These are phyloP conservation scores for Agrotis clavis DNA, from an alignment of 2,888 invertebrate species.

Conservation along the genomic window DNA sequence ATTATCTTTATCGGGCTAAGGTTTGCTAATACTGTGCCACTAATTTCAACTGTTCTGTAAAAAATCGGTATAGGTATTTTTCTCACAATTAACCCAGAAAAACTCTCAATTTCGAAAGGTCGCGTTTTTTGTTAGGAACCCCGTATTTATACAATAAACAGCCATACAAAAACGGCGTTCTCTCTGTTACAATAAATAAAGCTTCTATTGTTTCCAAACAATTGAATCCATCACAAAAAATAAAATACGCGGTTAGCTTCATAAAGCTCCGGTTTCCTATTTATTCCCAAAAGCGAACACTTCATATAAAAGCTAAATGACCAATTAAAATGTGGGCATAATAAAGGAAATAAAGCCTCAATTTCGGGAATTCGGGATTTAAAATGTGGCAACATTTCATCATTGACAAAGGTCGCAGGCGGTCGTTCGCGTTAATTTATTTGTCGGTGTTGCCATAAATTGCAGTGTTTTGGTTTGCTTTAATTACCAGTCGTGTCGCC, in stretches of 20 bases:
- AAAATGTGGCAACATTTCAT: slow-evolving; percentile 67
- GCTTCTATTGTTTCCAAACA: slow-evolving; percentile 23
- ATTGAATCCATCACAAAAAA: slow-evolving; percentile 10
- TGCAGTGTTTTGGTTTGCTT: slow-evolving; percentile 76
- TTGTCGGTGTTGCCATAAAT: slow-evolving; percentile 78
- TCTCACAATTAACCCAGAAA: not conserved
- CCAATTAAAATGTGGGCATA: slow-evolving; percentile 44
- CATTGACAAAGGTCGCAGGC: slow-evolving; percentile 71
- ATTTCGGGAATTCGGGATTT: slow-evolving; percentile 50
- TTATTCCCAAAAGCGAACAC: slow-evolving; percentile 13
- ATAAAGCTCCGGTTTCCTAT: slow-evolving; percentile 31
- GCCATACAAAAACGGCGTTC: not conserved
- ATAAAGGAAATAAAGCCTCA: slow-evolving; percentile 48
- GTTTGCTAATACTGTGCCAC: not conserved
- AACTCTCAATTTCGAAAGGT: not conserved
- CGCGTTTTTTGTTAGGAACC: not conserved
- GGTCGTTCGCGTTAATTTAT: slow-evolving; percentile 75
- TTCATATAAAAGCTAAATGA: slow-evolving; percentile 23
- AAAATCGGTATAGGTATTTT: not conserved
- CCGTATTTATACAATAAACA: not conserved
- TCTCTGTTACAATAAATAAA: slow-evolving; percentile 6
- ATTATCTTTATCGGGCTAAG: too few relatives aligned
- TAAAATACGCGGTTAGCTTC: slow-evolving; percentile 14
- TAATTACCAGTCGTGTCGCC: slow-evolving; percentile 76
- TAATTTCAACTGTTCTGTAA: not conserved